phyloP scores from a whole-genome alignment of 92 coral and sea anemone genomes.

The Ricordea florida region DNA sequence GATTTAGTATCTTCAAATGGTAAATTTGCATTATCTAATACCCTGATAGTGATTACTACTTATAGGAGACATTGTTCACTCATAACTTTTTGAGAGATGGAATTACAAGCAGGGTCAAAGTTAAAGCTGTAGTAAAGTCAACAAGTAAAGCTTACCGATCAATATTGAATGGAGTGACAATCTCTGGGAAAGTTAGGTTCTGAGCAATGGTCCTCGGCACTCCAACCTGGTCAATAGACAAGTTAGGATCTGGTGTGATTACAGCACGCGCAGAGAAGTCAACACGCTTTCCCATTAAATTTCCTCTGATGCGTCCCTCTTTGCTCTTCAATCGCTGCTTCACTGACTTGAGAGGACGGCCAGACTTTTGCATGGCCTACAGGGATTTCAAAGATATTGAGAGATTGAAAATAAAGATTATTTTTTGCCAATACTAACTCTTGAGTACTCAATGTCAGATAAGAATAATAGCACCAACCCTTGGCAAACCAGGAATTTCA shows the following conservation, averaged over 20 bases:
- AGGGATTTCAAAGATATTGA: too few species aligned
- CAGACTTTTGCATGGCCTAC: conserved; percentile 99
- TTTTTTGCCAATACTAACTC: too few species aligned
- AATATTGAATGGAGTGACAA: conserved; percentile 98
- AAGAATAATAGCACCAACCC: conserved; percentile 45
- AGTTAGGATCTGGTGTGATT: conserved; percentile 95
- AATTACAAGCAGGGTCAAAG: not conserved
- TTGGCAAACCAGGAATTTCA: conserved; percentile 98
- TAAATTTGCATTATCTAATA: too few species aligned
- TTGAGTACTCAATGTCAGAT: too few species aligned
- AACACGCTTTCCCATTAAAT: conserved; percentile 98
- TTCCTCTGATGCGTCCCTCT: conserved; percentile 99
- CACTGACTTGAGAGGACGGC: conserved; percentile 95
- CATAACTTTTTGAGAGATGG: too few species aligned
- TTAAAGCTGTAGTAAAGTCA: not conserved
- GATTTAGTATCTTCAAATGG: too few species aligned
- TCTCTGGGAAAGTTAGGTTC: conserved; percentile 97
- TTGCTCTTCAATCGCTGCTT: conserved; percentile 98
- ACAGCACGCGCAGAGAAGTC: conserved; percentile 99
- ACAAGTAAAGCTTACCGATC: conserved; percentile 71
- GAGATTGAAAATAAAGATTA: too few species aligned
- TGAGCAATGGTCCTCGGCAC: conserved; percentile 98
- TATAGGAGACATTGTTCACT: too few species aligned
- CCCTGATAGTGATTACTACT: too few species aligned
- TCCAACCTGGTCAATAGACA: conserved; percentile 97